Evolutionary conservation across 2,888 invertebrate genomes (phyloP), one percentile per base, ranked within the genome.

Genomic region (Steinernema carpocapsae): DNA sequence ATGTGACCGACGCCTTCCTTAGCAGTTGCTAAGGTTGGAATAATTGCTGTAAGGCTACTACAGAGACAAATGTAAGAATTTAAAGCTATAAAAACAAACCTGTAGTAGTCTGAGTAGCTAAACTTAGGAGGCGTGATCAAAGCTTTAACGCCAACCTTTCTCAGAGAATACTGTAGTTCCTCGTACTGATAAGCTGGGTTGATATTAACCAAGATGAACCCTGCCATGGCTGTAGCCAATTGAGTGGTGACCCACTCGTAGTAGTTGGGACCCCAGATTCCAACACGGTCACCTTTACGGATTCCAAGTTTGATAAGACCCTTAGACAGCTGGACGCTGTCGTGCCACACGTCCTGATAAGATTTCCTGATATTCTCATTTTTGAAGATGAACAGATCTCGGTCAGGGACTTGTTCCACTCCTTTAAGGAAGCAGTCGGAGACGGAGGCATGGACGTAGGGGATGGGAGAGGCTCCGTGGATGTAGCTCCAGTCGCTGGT

Each of bases 241-340:
- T 92, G 91, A 0, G 91, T 89, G 0, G 93, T 79, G 76, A 92
- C 91, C 94, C 94, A 94, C 85, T 93, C 92, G 52, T 91, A 86
- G 46, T 78, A 89, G 88, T 93, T 94, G 0, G 93, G 93, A 0
- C 92, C 91, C 92, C 93, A 93, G 22, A 94, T 89, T 0, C 92
- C 94, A 0, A 94, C 85, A 10, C 92, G 88, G 85, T 94, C 94
- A 0, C 93, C 93, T 22, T 88, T 90, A 72, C 91, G 85, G 14
- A 94, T 84, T 0, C 93, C 93, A n/a, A 93, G 81, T 32, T 90
- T 90, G 22, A 90, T 81, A 0, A 94, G 89, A 0, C 92, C 92
- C 0, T 92, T 92, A 0, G 93, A 93, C 3, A 93, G 83, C 72
- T 89, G 89, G 19, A 51, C 6, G 0, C 22, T n/a, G 72, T 72